Evolutionary conservation across 2,797 vertebrate species (phyloP).

Genomic region (Aplochiton taeniatus): DNA sequence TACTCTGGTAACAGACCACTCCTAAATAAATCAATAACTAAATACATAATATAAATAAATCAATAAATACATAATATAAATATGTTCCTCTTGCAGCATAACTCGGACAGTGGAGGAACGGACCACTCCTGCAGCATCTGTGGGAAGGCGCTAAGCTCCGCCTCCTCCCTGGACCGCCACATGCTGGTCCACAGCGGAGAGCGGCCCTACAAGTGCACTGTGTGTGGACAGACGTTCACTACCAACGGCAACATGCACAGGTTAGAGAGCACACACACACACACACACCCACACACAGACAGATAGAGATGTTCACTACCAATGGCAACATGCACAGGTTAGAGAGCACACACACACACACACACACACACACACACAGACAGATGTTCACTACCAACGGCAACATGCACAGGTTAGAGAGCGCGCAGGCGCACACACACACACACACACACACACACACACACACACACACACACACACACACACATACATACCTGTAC

Average conservation of each 20-base stretch:
- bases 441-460: neutral
- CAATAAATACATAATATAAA: no score
- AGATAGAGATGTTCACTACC: neutral
- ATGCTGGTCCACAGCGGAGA: constrained; percentile 99
- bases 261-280: constrained; percentile 66
- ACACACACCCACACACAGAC: neutral
- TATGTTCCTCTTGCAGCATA: constrained; percentile 78
- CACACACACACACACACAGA: constrained; percentile 40
- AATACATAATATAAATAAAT: no score
- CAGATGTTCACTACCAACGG: constrained; percentile 98
- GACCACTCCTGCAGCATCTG: constrained; percentile 98
- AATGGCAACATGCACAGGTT: constrained; percentile 97
- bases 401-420: constrained; percentile 95
- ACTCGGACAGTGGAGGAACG: constrained; percentile 87
- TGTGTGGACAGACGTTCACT: constrained; percentile 95
- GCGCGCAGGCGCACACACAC: neutral
- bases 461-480: neutral
- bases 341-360: constrained; percentile 41
- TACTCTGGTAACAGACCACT: constrained; percentile 90
- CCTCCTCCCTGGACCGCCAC: constrained; percentile 95
- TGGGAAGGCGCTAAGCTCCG: constrained; percentile 94
- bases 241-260: constrained; percentile 99
- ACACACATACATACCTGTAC: constrained; percentile 24
- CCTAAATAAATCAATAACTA: constrained; percentile 53
- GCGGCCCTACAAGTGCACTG: constrained; percentile 89